phyloP scores from a whole-genome alignment of 2,113 vertebrate genomes.

The Mola mola region DNA sequence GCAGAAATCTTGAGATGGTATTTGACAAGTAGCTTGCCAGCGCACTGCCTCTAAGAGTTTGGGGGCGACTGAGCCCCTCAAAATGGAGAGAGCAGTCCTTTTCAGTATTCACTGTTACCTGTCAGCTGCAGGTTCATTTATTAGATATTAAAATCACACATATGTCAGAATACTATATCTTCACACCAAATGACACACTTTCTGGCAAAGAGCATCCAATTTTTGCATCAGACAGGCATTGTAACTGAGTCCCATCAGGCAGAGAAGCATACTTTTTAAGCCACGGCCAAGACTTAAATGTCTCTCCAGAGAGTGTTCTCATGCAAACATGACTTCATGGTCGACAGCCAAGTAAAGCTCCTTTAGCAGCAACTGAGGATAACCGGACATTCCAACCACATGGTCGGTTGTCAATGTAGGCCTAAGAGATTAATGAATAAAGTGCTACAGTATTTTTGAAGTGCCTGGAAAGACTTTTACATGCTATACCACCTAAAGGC shows the following conservation, averaged over 20 bases:
- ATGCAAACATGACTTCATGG: slow-evolving; percentile 61
- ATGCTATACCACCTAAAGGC: too few relatives aligned
- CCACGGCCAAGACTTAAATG: slow-evolving; percentile 40
- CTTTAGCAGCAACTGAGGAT: slow-evolving; percentile 44
- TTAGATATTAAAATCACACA: slow-evolving; percentile 9
- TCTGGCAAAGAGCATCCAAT: neutral
- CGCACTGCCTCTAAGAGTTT: slow-evolving; percentile 50
- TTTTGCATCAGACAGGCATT: neutral
- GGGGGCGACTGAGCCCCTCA: slow-evolving; percentile 25
- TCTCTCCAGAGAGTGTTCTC: slow-evolving; percentile 55
- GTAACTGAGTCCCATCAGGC: slow-evolving; percentile 14
- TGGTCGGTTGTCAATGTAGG: slow-evolving; percentile 67
- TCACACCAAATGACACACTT: neutral
- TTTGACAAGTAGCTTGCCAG: slow-evolving; percentile 48
- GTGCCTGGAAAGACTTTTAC: neutral
- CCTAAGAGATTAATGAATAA: slow-evolving; percentile 64
- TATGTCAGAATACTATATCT: neutral
- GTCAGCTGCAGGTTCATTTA: slow-evolving; percentile 4
- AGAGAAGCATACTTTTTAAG: slow-evolving; percentile 24
- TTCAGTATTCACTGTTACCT: slow-evolving; percentile 1
- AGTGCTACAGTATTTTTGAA: slow-evolving; percentile 19
- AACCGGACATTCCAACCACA: slow-evolving; percentile 77
- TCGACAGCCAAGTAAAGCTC: slow-evolving; percentile 46
- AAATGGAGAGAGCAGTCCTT: slow-evolving; percentile 3
- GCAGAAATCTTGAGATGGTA: slow-evolving; percentile 69